Percentiles rank a stretch among this genome's conserved stretches.
Evolutionary conservation across 2,113 vertebrate genomes (phyloP).

Genomic region (Podarcis muralis): DNA sequence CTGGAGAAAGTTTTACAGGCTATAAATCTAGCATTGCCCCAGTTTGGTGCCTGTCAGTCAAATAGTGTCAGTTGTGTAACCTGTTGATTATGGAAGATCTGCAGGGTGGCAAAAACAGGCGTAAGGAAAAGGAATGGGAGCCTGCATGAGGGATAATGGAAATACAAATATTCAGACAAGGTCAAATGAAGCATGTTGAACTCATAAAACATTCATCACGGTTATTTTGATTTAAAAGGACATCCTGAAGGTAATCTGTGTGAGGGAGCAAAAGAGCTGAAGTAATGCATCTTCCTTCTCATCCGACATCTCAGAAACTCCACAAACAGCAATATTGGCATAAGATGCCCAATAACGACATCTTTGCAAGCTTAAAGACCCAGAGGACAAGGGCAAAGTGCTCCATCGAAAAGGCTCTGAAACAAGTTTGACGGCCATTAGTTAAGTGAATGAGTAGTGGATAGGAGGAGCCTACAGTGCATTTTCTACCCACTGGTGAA

Average conservation of each 20-base stretch:
- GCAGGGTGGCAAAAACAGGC: not conserved
- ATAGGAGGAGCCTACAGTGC: not conserved
- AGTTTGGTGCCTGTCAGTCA: not conserved
- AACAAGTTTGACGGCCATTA: conserved; percentile 43
- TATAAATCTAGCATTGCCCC: not conserved
- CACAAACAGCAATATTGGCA: not conserved
- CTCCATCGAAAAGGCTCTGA: conserved; percentile 18
- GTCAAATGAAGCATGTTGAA: not conserved
- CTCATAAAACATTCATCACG: not conserved
- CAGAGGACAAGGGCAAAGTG: not conserved
- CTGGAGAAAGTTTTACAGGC: not conserved
- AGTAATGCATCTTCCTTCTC: not conserved
- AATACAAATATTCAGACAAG: conserved; percentile 12
- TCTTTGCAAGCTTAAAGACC: not conserved
- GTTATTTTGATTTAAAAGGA: conserved; percentile 29
- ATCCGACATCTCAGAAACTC: conserved; percentile 5
- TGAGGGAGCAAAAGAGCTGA: not conserved
- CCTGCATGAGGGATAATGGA: not conserved
- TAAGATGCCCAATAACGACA: not conserved
- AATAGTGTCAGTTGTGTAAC: not conserved
- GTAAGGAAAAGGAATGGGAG: not conserved
- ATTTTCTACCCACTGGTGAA: conserved; percentile 12
- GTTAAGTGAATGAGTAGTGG: conserved; percentile 6
- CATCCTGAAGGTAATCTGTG: not conserved
- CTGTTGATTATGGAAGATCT: not conserved